phyloP scores from a whole-genome alignment of 2,888 invertebrate genomes.

The Napeogenes inachia region DNA sequence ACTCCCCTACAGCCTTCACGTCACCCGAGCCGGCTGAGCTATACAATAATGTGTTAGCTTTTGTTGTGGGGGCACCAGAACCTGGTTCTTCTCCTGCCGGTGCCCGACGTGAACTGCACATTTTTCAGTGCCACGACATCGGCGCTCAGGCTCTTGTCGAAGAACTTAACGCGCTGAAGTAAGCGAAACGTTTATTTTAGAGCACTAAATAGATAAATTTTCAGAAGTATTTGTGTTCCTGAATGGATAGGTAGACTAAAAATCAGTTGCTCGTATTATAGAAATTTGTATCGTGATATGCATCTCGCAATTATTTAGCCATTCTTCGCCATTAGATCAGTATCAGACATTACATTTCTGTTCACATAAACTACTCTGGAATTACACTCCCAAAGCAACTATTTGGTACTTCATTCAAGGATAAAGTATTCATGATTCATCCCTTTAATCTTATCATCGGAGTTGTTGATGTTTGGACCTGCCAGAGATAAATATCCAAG shows the following conservation, averaged over 20 bases:
- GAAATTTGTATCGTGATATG: constrained; percentile 34
- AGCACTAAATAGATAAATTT: background rate
- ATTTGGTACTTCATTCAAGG: too few species aligned
- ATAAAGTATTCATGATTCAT: constrained; percentile 2
- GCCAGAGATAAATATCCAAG: too few species aligned
- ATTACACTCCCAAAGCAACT: too few species aligned
- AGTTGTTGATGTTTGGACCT: too few species aligned
- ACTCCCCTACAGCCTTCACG: constrained; percentile 98
- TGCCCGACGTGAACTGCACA: constrained; percentile 94
- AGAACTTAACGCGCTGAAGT: constrained; percentile 84
- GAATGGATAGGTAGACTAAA: too few species aligned
- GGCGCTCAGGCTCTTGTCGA: constrained; percentile 88
- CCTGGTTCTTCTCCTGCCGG: constrained; percentile 36
- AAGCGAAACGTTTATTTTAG: constrained; percentile 33
- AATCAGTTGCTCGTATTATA: background rate
- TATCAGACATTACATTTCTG: too few species aligned
- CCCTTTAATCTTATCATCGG: constrained; percentile 15
- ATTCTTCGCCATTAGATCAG: too few species aligned
- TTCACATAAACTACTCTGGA: too few species aligned
- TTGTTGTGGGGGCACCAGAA: constrained; percentile 87
- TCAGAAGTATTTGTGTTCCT: background rate
- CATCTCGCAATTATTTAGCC: constrained; percentile 25
- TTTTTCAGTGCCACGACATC: constrained; percentile 90
- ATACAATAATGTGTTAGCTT: constrained; percentile 98
- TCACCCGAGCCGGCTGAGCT: constrained; percentile 97